Conservation (phyloP, 1,140 invertebrate genomes). For the Drosophila aff. region DNA sequence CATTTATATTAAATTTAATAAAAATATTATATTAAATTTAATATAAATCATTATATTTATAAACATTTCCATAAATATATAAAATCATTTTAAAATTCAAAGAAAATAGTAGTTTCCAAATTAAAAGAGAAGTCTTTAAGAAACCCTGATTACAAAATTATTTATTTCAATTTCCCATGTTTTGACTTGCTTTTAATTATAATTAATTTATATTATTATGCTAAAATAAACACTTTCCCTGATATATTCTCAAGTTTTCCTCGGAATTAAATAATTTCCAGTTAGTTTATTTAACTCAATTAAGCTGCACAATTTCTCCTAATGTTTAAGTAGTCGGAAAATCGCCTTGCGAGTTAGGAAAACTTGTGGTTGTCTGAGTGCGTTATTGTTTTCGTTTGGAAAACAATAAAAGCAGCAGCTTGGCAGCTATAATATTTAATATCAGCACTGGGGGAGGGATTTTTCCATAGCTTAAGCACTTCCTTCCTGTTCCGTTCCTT, state of each 20-base stretch:
- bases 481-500: conserved; percentile 54
- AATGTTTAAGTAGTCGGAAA: background rate
- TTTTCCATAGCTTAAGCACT: conserved; percentile 69
- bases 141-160: background rate
- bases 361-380: background rate
- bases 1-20: too few species aligned
- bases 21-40: too few species aligned
- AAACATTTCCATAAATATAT: too few species aligned
- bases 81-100: too few species aligned
- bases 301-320: background rate
- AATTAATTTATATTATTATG: background rate
- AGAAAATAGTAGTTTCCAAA: too few species aligned
- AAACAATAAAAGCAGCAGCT: conserved; percentile 19
- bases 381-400: background rate
- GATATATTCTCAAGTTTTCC: background rate
- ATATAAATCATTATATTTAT: too few species aligned
- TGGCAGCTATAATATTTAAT: conserved; percentile 43
- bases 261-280: background rate
- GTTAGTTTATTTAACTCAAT: background rate
- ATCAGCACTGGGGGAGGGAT: conserved; percentile 7
- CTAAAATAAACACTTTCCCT: background rate
- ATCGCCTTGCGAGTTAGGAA: background rate
- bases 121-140: background rate
- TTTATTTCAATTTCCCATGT: too few species aligned
- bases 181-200: background rate